These are phyloP conservation scores for Drosophila tristis DNA, from an alignment of 1,140 invertebrate genomes.

Conservation along the genomic window DNA sequence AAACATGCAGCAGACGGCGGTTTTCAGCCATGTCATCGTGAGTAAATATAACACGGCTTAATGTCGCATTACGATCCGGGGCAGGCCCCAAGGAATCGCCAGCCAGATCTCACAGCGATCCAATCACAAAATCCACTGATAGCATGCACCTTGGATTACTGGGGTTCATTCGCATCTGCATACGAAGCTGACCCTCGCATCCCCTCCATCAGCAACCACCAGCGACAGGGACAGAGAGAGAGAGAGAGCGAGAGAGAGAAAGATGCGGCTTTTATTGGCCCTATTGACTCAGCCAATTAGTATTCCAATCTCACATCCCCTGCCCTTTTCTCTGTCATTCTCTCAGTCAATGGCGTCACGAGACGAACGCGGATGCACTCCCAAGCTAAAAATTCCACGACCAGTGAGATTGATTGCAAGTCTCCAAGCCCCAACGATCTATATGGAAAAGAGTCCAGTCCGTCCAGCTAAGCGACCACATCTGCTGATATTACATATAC, in stretches of 20 bases:
- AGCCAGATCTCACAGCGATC: conserved; percentile 14
- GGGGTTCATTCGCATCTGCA: no score
- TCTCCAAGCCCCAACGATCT: no score
- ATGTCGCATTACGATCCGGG: conserved; percentile 41
- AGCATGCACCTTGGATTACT: no score
- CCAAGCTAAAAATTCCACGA: conserved; percentile 26
- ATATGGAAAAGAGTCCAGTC: no score
- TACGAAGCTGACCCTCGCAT: no score
- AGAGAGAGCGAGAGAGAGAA: not conserved
- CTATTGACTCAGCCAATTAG: conserved; percentile 69
- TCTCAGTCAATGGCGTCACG: conserved; percentile 51
- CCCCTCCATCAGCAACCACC: no score
- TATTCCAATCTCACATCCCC: conserved; percentile 39
- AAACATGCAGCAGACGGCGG: conserved; percentile 48
- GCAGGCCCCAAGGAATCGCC: conserved; percentile 8
- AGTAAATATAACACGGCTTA: conserved; percentile 63
- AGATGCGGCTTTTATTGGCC: conserved; percentile 28
- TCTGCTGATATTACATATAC: no score
- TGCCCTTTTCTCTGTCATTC: not conserved
- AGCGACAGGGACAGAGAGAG: not conserved
- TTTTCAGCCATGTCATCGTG: conserved; percentile 70
- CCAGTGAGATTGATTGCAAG: not conserved
- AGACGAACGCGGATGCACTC: conserved; percentile 45
- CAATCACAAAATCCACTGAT: conserved; percentile 26
- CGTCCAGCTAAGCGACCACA: no score